These are phyloP conservation scores for Lasioglossum oenotherae DNA, from an alignment of 2,888 invertebrate genomes.

Conservation along the genomic window DNA sequence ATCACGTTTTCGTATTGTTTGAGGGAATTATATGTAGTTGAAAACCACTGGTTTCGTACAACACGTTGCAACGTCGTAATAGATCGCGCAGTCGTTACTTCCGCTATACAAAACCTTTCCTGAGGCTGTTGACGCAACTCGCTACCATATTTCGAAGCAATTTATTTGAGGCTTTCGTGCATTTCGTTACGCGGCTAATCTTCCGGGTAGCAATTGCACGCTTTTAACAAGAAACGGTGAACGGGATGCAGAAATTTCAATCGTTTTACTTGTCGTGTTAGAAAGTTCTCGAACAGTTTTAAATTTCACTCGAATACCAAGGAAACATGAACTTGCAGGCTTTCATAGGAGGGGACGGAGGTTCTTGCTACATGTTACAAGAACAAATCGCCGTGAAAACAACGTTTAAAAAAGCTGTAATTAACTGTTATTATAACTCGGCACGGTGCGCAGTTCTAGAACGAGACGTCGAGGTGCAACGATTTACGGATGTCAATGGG, in stretches of 20 bases:
- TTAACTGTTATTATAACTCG: conserved; percentile 26
- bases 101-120: conserved; percentile 43
- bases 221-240: conserved; percentile 10
- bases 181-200: conserved; percentile 30
- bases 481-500: conserved; percentile 52
- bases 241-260: conserved; percentile 25
- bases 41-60: conserved; percentile 21
- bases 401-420: conserved; percentile 10
- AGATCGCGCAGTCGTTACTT: conserved; percentile 33
- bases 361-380: neutral
- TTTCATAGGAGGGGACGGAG: neutral
- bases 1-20: neutral
- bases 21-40: neutral
- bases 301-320: neutral
- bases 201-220: conserved; percentile 42
- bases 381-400: neutral
- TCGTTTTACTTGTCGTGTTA: conserved; percentile 22
- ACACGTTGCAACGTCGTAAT: conserved; percentile 29
- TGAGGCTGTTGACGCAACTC: conserved; percentile 46
- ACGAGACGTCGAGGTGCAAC: conserved; percentile 52
- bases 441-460: conserved; percentile 41
- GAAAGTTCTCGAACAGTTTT: conserved; percentile 22
- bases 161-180: conserved; percentile 51
- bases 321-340: neutral
- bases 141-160: conserved; percentile 46